Conservation (phyloP, 1,140 invertebrate species). For the Drosophila ironensis region DNA sequence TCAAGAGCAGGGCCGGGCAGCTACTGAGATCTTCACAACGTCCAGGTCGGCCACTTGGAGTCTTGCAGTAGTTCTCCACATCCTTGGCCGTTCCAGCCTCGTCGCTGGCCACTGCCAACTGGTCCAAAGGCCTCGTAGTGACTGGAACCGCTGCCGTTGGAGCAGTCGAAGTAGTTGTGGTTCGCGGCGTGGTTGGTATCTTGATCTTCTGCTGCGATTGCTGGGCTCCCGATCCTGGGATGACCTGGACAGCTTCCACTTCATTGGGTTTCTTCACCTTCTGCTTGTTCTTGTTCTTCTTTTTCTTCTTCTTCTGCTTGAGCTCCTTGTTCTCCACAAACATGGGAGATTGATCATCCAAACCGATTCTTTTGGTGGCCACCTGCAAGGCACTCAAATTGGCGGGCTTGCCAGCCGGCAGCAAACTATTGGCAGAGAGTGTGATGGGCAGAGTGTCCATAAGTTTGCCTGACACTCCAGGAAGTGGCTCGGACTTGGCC, state of each 20-base stretch:
- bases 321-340: constrained; percentile 79
- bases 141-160: not conserved
- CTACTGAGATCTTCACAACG: constrained; percentile 93
- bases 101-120: constrained; percentile 51
- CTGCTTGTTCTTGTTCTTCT: constrained; percentile 75
- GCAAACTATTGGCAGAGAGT: constrained; percentile 61
- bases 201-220: constrained; percentile 65
- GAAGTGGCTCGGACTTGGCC: constrained; percentile 27
- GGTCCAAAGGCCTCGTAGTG: constrained; percentile 49
- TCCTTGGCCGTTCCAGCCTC: constrained; percentile 72
- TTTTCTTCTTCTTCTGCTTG: constrained; percentile 76
- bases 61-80: constrained; percentile 86
- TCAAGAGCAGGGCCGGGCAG: constrained; percentile 92
- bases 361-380: constrained; percentile 70
- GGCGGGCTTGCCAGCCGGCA: constrained; percentile 65
- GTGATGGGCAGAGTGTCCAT: constrained; percentile 40
- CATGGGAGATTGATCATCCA: constrained; percentile 65
- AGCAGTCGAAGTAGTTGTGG: constrained; percentile 39
- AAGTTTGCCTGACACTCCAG: constrained; percentile 60
- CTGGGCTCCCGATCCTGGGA: not conserved
- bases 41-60: constrained; percentile 90
- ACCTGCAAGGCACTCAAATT: constrained; percentile 57
- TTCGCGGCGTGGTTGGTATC: constrained; percentile 63
- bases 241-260: constrained; percentile 10
- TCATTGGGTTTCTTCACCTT: constrained; percentile 82